phyloP scores from a whole-genome alignment of 2,113 vertebrate species.

The Caranx melampygus region DNA sequence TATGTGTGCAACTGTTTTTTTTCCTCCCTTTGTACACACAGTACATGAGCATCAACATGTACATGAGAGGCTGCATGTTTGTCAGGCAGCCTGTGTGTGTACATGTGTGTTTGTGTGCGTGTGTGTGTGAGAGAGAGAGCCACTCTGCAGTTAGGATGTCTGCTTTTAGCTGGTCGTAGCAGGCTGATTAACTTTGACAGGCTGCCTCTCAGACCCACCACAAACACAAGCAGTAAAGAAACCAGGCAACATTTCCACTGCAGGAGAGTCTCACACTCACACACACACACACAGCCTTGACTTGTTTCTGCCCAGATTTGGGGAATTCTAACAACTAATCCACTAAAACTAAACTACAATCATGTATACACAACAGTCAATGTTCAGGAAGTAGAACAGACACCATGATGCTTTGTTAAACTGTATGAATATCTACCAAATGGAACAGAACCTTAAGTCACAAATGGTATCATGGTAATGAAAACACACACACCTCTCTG shows the following conservation, averaged over 20 bases:
- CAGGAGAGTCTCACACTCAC: conserved; percentile 23
- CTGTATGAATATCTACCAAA: not conserved
- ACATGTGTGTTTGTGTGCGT: conserved; percentile 24
- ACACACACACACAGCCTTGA: not conserved
- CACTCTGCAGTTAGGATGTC: conserved; percentile 72
- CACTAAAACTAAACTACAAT: conserved; percentile 18
- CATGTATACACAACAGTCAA: not conserved
- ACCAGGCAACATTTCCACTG: conserved; percentile 59
- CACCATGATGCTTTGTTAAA: not conserved
- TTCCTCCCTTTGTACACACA: conserved; percentile 9
- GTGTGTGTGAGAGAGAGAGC: conserved; percentile 43
- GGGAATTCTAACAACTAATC: conserved; percentile 16
- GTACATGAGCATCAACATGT: conserved; percentile 35
- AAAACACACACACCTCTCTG: too few relatives aligned
- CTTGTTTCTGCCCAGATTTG: conserved; percentile 25
- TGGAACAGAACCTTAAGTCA: not conserved
- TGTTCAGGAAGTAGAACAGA: not conserved
- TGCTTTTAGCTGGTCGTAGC: conserved; percentile 78
- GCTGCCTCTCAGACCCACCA: conserved; percentile 78
- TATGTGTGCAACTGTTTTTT: conserved; percentile 46
- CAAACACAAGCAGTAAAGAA: conserved; percentile 71
- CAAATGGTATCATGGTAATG: too few relatives aligned
- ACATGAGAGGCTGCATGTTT: conserved; percentile 35
- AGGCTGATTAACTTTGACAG: conserved; percentile 83
- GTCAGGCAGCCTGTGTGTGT: conserved; percentile 33